Evolutionary conservation across 2,888 invertebrate genomes (phyloP), one percentile per base, ranked within the genome.

Genomic region (Spilosoma lubricipeda): DNA sequence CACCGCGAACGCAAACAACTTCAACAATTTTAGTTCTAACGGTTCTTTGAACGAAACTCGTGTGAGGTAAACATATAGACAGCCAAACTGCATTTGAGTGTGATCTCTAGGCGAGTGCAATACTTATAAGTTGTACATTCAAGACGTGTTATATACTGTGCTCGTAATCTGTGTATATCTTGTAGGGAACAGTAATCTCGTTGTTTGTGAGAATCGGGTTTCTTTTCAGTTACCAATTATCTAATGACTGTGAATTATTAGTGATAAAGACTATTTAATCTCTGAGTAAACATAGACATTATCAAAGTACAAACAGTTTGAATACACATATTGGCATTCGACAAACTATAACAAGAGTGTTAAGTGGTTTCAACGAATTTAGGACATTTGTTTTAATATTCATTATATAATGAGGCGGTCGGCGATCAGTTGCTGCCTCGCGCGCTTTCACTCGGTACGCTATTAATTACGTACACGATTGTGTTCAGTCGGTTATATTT

Each of bases 401-500:
- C 94, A 93, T 95, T 95, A 94, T 91, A 93, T 95, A 95, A 95
- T 92, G 93, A 93, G 88, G 86, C 90, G 89, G 88, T 89, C 90
- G 89, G 85, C 91, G 90, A 89, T 90, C 90, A 88, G 86, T 86
- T 85, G 86, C 85, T 85, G 86, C 86, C 88, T 89, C 89, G 90
- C 89, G 88, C 91, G 95, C 95, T 95, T 95, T 95, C 95, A 94
- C 95, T 94, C 91, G 85, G 89, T 89, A 86, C 90, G 91, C 93
- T 92, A 90, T 93, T 93, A 94, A 94, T 94, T 94, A 92, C 92
- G 91, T 91, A 84, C 90, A 90, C 93, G 92, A 93, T 92, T 93
- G 91, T 92, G 92, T 93, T 93, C 91, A 90, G 90, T 91, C 91
- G 89, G 88, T 90, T 90, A 89, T 95, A 94, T 95, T 95, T 95